Evolutionary conservation across 35 echinoderm and acorn worm genomes (phyloP).

Genomic region (Apostichopus japonicus): DNA sequence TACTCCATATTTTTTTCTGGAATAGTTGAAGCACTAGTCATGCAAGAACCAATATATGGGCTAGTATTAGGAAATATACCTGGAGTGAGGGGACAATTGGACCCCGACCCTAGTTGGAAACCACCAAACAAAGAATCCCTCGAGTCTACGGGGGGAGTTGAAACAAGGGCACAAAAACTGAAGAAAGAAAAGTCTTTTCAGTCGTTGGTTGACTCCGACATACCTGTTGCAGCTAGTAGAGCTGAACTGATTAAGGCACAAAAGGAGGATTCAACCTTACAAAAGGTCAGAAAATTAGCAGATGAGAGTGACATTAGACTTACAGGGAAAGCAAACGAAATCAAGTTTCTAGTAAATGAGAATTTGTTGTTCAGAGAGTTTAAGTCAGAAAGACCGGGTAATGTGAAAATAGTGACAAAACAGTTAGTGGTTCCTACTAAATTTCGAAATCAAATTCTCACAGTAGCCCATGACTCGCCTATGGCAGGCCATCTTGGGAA

Average conservation of each 20-base stretch:
- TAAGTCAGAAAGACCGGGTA: not conserved
- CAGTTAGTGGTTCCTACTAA: conserved; percentile 63
- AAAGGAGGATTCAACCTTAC: not conserved
- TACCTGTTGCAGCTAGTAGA: not conserved
- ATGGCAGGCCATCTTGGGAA: conserved; percentile 62
- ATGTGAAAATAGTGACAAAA: conserved; percentile 21
- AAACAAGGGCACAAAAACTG: not conserved
- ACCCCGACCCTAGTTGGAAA: not conserved
- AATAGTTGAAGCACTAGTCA: not conserved
- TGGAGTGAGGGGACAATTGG: not conserved
- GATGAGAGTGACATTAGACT: not conserved
- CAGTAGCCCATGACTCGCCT: conserved; percentile 61
- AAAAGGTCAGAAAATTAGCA: not conserved
- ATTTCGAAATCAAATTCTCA: conserved; percentile 47
- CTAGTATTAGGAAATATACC: not conserved
- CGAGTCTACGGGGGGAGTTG: not conserved
- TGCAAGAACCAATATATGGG: not conserved
- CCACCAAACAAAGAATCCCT: too few species aligned
- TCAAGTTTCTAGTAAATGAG: not conserved
- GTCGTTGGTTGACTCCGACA: not conserved
- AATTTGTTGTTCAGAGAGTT: conserved; percentile 44
- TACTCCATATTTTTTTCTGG: conserved; percentile 7
- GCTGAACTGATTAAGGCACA: not conserved
- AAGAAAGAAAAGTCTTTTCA: not conserved
- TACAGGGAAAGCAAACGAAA: not conserved